Base-by-base conservation (phyloP, 2,888 invertebrate genomes). In the Volucella bombylans region DNA sequence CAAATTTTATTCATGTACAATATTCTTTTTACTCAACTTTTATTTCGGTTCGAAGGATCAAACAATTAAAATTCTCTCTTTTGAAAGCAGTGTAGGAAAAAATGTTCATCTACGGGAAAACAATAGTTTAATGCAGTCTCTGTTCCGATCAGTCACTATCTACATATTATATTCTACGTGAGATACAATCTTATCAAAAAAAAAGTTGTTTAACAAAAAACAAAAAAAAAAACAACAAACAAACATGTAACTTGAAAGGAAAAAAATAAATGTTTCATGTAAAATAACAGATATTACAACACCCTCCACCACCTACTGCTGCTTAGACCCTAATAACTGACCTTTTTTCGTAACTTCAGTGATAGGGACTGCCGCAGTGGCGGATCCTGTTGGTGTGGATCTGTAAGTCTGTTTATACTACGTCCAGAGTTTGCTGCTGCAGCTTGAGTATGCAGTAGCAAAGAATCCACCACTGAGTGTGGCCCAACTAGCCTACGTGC, bases 291-390 rank as follows among this genome's bases (percentile, higher is more conserved):
- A 57, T 10, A 31, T 59, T 64, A 76, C 45, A 57, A 41, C 38
- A 68, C 43, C 47, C 61, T 57, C 18, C 62, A 69, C 64, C 49
- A 52, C 73, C 79, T 50, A 80, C 79, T 83, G 83, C 83, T 54
- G 83, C 83, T 76, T 83, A 83, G 83, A 83, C 68, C 87, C 88
- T 88, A 90, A 87, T 91, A 91, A 88, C 91, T 91, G 77, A 91
- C 91, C 88, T 91, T 91, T 83, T 91, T 91, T 71, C 91, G 90
- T 86, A 91, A 74, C 87, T 91, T 91, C 14, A 90, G 87, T 59
- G 89, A 88, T 76, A 90, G 87, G 76, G 90, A 89, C 68, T 88
- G 88, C 59, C 89, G 90, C 78, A 89, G 88, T 64, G 88, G 88
- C 1, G 86, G 78, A 50, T 83, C 80, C 50, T 88, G 89, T 72